Base-by-base conservation (phyloP, 1,140 invertebrate species). In the Brachionus asplanchnoidis region DNA sequence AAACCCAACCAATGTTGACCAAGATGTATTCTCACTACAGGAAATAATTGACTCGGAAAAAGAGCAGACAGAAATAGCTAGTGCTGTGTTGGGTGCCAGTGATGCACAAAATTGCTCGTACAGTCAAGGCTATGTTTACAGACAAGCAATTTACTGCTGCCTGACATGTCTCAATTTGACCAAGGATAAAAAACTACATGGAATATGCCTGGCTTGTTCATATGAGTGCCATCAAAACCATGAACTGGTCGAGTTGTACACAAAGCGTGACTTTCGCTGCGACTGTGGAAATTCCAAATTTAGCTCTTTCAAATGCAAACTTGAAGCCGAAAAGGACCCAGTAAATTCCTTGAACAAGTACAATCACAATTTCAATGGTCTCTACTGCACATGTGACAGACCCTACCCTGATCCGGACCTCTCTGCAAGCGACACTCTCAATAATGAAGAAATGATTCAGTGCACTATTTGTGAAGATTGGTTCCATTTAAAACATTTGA, bases 391-490 rank as follows among this genome's bases (percentile, higher is more conserved):
- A 17, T 99, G 98, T 90, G 89, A 93, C n/a, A 92, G 95, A 82
- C 96, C 96, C 0, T 99, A 98, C 90, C 97, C 97, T 12, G 97
- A 98, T 91, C 93, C 94, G 8, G 91, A 92, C 14, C 94, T 96
- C 83, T 92, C 68, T n/a, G 32, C 93, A 86, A 91, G 92, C 17
- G 85, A 86, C 66, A 46, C 53, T 14, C 84, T 87, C 68, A 90
- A 91, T 46, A 93, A 94, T 79, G 95, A 97, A 91, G 94, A 95
- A 87, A 99, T 99, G 97, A 93, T 98, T 53, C 97, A 99, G 88
- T 99, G 98, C 88, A 91, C 94, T 66, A 91, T 98, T 77, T 99
- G 97, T 90, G 97, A 99, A 90, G 97, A 99, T 89, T 99, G 98
- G 98, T 96, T 94, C 87, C 97, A 99, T 80, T 17, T 78, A 26